Base-by-base conservation (phyloP, 2,888 invertebrate genomes). In the Hypselothyrea guttata region DNA sequence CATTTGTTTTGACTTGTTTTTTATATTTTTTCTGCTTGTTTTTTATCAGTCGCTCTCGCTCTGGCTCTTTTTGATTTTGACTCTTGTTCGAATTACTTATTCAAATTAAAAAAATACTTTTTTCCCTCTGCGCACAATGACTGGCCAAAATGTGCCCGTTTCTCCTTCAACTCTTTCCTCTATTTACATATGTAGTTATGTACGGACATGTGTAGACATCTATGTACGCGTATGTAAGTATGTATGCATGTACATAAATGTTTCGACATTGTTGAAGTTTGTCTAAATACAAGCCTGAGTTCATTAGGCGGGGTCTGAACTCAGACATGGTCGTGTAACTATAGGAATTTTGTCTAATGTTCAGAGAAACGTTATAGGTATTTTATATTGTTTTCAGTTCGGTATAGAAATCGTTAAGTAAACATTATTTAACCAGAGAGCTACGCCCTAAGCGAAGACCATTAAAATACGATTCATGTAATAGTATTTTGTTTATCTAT, bases 91-190 rank as follows among this genome's bases (percentile, higher is more conserved):
- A 82, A 84, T 82, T 84, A 82, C 76, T 77, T 79, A 77, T 77
- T 84, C 76, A 86, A 86, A 84, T 86, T 77, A 77, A 84, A 86
- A 84, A 86, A 84, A 82, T 74, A 77, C 72, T 68, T 72, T 67
- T 70, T 53, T 41, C 56, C 68, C 45, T 66, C 62, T 54, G 56
- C 55, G 62, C 40, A 58, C 74, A 73, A 62, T 72, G 72, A 72
- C 72, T 73, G 71, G 37, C 38, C 70, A 57, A 70, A 64, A 66
- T 56, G 53, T 62, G 62, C 62, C 34, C 56, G 31, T 66, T 66
- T 58, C 47, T 28, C 60, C 61, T 57, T 58, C 34, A 56, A 34
- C 73, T 65, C 65, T 51, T 41, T 46, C 42, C 54, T 30, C 53
- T 53, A 52, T 71, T 59, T 55, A 46, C 42, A 66, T 47, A 45